These are phyloP conservation scores for Actinopyga echinites DNA, from an alignment of 53 echinoderm and acorn worm genomes.

Conservation along the genomic window DNA sequence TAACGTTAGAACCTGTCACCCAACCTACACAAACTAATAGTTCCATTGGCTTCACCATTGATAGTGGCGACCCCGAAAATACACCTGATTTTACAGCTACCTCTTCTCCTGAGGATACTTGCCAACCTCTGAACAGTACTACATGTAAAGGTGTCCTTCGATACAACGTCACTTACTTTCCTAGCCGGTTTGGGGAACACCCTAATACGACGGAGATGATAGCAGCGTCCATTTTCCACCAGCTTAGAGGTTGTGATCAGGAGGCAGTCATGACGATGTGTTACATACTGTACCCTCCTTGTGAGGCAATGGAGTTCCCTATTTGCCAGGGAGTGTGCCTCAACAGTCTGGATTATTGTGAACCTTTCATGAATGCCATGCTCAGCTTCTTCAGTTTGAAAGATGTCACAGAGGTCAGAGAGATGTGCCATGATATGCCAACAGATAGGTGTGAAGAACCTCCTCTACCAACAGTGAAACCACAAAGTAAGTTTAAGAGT, in stretches of 20 bases:
- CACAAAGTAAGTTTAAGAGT: too few relatives aligned
- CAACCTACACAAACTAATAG: too few relatives aligned
- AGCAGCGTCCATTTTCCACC: constrained; percentile 41
- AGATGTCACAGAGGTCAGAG: neutral
- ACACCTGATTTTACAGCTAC: neutral
- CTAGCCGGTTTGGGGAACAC: constrained; percentile 49
- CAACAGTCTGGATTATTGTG: constrained; percentile 54
- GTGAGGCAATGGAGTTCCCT: constrained; percentile 32
- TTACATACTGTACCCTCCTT: constrained; percentile 79
- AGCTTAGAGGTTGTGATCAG: constrained; percentile 36
- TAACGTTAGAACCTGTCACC: too few relatives aligned
- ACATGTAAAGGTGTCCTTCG: constrained; percentile 61
- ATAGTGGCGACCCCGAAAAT: neutral
- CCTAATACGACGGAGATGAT: constrained; percentile 51
- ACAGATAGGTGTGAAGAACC: neutral
- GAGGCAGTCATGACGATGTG: constrained; percentile 61
- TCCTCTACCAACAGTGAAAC: neutral
- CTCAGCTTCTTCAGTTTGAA: constrained; percentile 5
- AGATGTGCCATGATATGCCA: constrained; percentile 11
- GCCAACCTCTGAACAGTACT: constrained; percentile 54
- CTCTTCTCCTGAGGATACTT: neutral
- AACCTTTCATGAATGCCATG: constrained; percentile 8
- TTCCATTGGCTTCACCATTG: neutral
- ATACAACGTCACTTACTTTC: constrained; percentile 67
- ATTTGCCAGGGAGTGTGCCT: constrained; percentile 66